A percentile compares a stretch with the other conserved stretches of the same genome.
These are phyloP conservation scores for Pleuronectes platessa DNA, from an alignment of 2,113 vertebrate species.

Conservation along the genomic window DNA sequence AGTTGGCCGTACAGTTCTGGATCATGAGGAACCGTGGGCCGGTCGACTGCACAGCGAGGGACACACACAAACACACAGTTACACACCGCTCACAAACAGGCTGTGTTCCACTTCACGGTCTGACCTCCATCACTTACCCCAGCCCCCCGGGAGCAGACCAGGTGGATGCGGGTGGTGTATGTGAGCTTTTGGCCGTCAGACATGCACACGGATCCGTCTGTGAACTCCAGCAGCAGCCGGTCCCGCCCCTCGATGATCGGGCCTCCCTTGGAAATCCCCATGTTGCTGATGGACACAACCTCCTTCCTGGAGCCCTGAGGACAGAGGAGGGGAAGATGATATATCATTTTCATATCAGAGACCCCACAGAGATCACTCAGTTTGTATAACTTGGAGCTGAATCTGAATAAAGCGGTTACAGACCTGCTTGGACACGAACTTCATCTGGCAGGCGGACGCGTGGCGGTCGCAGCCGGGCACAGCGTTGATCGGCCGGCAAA, in stretches of 20 bases:
- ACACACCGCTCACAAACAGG: background rate
- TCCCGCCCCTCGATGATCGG: conserved; percentile 84
- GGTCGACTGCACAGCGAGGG: conserved; percentile 77
- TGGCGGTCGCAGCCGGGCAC: conserved; percentile 88
- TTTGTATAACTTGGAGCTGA: too few species aligned
- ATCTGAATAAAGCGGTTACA: background rate
- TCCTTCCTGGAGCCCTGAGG: conserved; percentile 76
- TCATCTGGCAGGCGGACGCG: conserved; percentile 89
- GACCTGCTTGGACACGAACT: conserved; percentile 74
- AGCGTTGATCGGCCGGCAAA: conserved; percentile 88
- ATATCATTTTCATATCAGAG: background rate
- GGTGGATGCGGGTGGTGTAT: conserved; percentile 89
- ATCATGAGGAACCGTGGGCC: conserved; percentile 85
- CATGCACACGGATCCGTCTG: conserved; percentile 86
- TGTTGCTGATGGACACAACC: conserved; percentile 87
- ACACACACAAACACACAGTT: conserved; percentile 13
- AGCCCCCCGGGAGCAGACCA: conserved; percentile 85
- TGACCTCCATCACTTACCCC: conserved; percentile 78
- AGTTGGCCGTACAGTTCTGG: conserved; percentile 89
- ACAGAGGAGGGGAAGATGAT: background rate
- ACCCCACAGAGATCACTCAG: too few species aligned
- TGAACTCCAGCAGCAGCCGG: conserved; percentile 89
- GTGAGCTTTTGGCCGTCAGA: conserved; percentile 75
- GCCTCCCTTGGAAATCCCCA: conserved; percentile 87
- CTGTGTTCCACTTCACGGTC: background rate